These are phyloP conservation scores for Drosophila quadrilineata DNA, from an alignment of 1,140 invertebrate genomes.

Conservation along the genomic window DNA sequence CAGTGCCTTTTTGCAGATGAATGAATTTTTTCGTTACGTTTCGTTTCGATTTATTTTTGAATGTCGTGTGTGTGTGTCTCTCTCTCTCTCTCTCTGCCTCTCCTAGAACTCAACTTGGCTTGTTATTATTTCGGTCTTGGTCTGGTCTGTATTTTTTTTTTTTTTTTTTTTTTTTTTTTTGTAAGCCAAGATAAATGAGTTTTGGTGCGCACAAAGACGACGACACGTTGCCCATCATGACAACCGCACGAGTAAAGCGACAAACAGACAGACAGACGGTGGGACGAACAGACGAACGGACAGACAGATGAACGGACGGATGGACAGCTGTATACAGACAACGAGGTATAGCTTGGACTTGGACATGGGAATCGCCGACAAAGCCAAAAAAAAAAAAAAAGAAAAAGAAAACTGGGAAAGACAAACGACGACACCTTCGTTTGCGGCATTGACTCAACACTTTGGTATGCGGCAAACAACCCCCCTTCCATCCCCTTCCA, in stretches of 20 bases:
- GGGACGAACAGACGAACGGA: conserved; percentile 1
- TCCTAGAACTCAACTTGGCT: neutral
- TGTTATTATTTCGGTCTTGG: conserved; percentile 18
- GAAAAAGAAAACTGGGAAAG: too few species aligned
- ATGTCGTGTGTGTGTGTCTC: conserved; percentile 29
- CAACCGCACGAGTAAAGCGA: conserved; percentile 5
- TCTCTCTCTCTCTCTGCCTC: neutral
- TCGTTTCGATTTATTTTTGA: conserved; percentile 31
- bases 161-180: too few species aligned
- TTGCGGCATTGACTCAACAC: conserved; percentile 72
- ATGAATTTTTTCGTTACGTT: conserved; percentile 59
- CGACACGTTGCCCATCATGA: conserved; percentile 65
- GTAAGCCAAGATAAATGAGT: conserved; percentile 79
- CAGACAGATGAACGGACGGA: conserved; percentile 32
- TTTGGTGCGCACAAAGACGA: conserved; percentile 76
- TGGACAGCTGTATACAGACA: neutral
- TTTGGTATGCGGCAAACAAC: conserved; percentile 58
- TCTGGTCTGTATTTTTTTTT: too few species aligned
- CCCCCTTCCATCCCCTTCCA: neutral
- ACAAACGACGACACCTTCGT: conserved; percentile 73
- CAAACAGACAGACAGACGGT: conserved; percentile 15
- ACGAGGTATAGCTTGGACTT: too few species aligned
- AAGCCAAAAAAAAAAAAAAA: conserved; percentile 44
- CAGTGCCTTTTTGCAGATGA: conserved; percentile 59
- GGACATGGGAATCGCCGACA: conserved; percentile 61